Evolutionary conservation across 2,797 vertebrate genomes (phyloP).

Genomic region (Kryptolebias ocellatus): DNA sequence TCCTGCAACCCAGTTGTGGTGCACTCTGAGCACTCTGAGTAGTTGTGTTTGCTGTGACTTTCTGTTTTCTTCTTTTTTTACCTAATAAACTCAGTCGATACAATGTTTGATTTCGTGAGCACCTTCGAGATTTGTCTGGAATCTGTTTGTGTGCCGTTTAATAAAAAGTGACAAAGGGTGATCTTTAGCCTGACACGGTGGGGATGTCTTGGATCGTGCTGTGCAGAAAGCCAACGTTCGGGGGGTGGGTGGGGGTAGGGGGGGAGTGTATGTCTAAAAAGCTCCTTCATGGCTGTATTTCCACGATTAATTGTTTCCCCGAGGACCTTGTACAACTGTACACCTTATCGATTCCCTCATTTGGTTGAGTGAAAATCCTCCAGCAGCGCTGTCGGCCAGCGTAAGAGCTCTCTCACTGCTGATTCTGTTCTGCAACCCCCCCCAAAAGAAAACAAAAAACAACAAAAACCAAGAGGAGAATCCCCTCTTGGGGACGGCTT

Average conservation of each 20-base stretch:
- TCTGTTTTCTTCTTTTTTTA: constrained; percentile 20
- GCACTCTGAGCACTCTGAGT: constrained; percentile 49
- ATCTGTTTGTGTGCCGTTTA: constrained; percentile 16
- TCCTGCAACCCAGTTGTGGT: constrained; percentile 53
- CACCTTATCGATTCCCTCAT: constrained; percentile 70
- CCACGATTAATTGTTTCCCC: constrained; percentile 73
- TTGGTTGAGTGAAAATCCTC: constrained; percentile 61
- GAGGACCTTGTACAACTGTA: constrained; percentile 59
- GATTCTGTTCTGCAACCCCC: constrained; percentile 26
- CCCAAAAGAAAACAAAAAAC: too few species aligned
- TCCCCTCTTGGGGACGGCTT: constrained; percentile 25
- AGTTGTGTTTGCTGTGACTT: constrained; percentile 54
- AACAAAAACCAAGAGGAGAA: background rate
- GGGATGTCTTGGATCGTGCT: background rate
- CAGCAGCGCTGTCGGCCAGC: constrained; percentile 26
- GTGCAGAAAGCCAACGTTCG: background rate
- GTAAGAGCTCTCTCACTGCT: constrained; percentile 25
- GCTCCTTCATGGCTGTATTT: constrained; percentile 45
- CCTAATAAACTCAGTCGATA: constrained; percentile 56
- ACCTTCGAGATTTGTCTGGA: constrained; percentile 27
- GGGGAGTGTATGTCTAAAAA: constrained; percentile 34
- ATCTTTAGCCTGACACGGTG: constrained; percentile 5
- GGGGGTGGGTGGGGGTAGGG: too few species aligned
- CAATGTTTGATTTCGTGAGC: constrained; percentile 52
- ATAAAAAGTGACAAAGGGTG: background rate